Evolutionary conservation across 1,140 invertebrate genomes (phyloP).

Genomic region (Piezodorus guildinii): DNA sequence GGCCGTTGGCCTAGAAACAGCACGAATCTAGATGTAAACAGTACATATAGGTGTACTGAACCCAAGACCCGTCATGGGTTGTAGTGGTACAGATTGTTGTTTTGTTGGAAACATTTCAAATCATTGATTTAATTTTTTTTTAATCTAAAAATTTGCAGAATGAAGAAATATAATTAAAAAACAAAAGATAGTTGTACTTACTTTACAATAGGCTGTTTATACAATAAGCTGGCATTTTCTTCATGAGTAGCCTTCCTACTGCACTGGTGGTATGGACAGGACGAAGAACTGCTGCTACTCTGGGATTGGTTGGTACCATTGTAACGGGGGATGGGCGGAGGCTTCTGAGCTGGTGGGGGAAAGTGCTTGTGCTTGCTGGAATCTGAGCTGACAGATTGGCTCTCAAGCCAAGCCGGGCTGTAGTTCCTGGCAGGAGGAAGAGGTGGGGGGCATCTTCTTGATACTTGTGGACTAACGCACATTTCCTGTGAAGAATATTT

Average conservation of each 20-base stretch:
- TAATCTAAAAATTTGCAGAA: too few species aligned
- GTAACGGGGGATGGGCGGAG: slow-evolving; percentile 12
- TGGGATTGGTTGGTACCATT: slow-evolving; percentile 9
- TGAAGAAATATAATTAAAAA: too few species aligned
- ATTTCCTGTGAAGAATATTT: slow-evolving; percentile 15
- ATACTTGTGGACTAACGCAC: slow-evolving; percentile 15
- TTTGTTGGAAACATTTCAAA: too few species aligned
- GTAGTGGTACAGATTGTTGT: too few species aligned
- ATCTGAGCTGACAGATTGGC: slow-evolving; percentile 15
- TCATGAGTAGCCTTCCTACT: slow-evolving; percentile 7
- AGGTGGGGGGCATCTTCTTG: slow-evolving; percentile 19
- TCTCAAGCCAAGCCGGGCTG: slow-evolving; percentile 18
- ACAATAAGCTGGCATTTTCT: slow-evolving; percentile 21
- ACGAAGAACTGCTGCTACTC: slow-evolving; percentile 19
- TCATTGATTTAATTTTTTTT: too few species aligned
- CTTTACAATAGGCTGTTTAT: slow-evolving; percentile 21
- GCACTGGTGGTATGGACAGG: slow-evolving; percentile 22
- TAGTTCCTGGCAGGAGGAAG: slow-evolving; percentile 19
- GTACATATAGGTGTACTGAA: too few species aligned
- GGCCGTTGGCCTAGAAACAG: too few species aligned
- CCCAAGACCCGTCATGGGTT: too few species aligned
- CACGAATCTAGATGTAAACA: too few species aligned
- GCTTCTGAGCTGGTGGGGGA: slow-evolving; percentile 18
- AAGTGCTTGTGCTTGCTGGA: slow-evolving; percentile 17
- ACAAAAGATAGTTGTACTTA: slow-evolving; percentile 14